These are phyloP conservation scores for Zootermopsis nevadensis DNA, from an alignment of 2,888 invertebrate species.

Conservation along the genomic window DNA sequence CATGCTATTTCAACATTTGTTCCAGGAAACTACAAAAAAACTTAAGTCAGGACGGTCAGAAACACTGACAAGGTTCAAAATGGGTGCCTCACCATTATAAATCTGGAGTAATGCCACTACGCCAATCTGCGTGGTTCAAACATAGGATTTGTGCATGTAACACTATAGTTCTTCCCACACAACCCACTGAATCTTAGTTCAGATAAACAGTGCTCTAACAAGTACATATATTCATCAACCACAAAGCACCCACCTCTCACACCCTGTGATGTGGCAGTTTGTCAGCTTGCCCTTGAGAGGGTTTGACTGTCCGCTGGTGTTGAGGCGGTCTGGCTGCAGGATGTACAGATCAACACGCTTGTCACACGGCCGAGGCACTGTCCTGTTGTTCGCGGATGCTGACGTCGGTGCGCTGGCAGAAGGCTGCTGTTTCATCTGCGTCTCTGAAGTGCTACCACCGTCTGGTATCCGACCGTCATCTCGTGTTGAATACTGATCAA, in stretches of 20 bases:
- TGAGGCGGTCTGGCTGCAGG: slow-evolving; percentile 82
- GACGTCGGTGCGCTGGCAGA: slow-evolving; percentile 40
- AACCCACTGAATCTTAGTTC: too few species aligned
- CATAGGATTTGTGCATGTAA: too few species aligned
- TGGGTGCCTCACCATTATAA: too few species aligned
- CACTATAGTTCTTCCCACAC: too few species aligned
- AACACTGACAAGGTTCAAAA: too few species aligned
- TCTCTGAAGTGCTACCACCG: neutral
- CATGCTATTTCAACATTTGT: too few species aligned
- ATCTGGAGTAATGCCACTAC: too few species aligned
- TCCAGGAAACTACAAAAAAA: too few species aligned
- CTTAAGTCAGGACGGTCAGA: too few species aligned
- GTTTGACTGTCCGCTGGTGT: slow-evolving; percentile 81
- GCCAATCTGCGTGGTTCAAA: too few species aligned
- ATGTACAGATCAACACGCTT: slow-evolving; percentile 89
- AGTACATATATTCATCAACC: too few species aligned
- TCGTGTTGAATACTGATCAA: slow-evolving; percentile 47
- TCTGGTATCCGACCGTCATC: slow-evolving; percentile 39
- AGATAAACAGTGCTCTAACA: too few species aligned
- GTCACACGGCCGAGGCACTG: slow-evolving; percentile 78
- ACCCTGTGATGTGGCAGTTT: slow-evolving; percentile 88
- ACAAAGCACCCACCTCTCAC: slow-evolving; percentile 75
- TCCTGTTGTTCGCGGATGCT: slow-evolving; percentile 44
- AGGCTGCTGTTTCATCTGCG: slow-evolving; percentile 23
- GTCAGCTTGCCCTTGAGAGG: slow-evolving; percentile 89